Percentiles rank a stretch among this genome's conserved stretches.
Conservation (phyloP, 2,113 vertebrate species). For the Malurus elegans region DNA sequence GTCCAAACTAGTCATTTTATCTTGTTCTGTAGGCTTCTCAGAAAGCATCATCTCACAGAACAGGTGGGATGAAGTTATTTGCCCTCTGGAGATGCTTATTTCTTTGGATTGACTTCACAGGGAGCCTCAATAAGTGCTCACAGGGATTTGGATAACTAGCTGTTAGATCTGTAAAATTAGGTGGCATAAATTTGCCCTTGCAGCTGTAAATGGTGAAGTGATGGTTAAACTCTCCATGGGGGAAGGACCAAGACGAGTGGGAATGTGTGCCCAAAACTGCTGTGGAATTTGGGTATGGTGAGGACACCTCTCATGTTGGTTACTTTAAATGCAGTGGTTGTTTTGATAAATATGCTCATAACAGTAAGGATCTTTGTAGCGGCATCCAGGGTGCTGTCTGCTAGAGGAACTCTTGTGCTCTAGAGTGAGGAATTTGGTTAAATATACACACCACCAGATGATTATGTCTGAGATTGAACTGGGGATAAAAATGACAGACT, state of each 20-base stretch:
- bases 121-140: slow-evolving; percentile 9
- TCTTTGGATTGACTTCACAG: slow-evolving; percentile 64
- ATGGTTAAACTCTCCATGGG: background rate
- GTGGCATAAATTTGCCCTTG: slow-evolving; percentile 2
- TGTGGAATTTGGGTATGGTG: background rate
- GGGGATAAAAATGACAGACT: background rate
- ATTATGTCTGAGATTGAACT: background rate
- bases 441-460: background rate
- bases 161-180: slow-evolving; percentile 33
- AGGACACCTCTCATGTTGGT: slow-evolving; percentile 23
- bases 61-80: slow-evolving; percentile 58
- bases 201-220: background rate
- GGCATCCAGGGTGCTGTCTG: background rate
- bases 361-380: background rate
- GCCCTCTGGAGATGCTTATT: slow-evolving; percentile 42
- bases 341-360: slow-evolving; percentile 21
- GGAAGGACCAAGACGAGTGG: background rate
- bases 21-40: background rate
- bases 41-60: background rate
- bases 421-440: background rate
- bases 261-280: background rate
- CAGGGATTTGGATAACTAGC: slow-evolving; percentile 19
- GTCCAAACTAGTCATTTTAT: background rate
- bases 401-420: background rate
- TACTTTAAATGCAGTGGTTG: slow-evolving; percentile 32